Base-by-base conservation (phyloP, 2,888 invertebrate species). In the Caenorhabditis panamensis region DNA sequence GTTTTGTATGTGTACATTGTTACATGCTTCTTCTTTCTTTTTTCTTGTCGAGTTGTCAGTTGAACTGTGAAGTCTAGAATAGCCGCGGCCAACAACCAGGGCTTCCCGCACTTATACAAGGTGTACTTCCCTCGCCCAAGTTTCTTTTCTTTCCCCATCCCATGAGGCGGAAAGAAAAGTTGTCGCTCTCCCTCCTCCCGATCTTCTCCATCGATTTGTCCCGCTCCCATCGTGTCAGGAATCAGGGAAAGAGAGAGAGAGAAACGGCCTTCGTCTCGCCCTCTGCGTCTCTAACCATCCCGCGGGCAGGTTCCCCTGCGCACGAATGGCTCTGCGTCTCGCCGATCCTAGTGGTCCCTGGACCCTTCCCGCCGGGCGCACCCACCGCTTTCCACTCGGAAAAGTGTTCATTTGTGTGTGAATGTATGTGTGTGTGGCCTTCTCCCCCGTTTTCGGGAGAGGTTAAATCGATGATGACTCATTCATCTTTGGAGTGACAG, bases 391-490 rank as follows among this genome's bases (percentile, higher is more conserved):
- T 31, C 9, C 73, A 58, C 64, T 41, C 66, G 56, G 73, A 66
- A 75, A 75, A 66, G 67, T 76, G 75, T 76, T 76, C 75, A 76
- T 76, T 76, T 67, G 75, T 49, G 63, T 26, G 20, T 63, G 61
- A 56, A 53, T 67, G 62, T 44, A 47, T 44, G 61, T 59, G 47
- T 66, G 75, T 59, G 56, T 75, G 72, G 72, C 72, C 72, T 72
- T 72, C 72, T 6, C 11, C 13, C 13, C 2, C 41, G 5, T 9
- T 31, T 41, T 41, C 41, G 41, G 31, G 62, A 56, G 54, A 41
- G 69, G 63, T 63, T 72, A 58, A 72, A 72, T 72, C 72, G 73
- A 73, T 73, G 68, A 66, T 75, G 67, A 67, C 61, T 75, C 75
- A 67, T 67, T 66, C 49, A 28, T 63, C 47, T 53, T 28, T 41